phyloP scores from a whole-genome alignment of 2,888 invertebrate genomes.

The Metacarcinus magister region DNA sequence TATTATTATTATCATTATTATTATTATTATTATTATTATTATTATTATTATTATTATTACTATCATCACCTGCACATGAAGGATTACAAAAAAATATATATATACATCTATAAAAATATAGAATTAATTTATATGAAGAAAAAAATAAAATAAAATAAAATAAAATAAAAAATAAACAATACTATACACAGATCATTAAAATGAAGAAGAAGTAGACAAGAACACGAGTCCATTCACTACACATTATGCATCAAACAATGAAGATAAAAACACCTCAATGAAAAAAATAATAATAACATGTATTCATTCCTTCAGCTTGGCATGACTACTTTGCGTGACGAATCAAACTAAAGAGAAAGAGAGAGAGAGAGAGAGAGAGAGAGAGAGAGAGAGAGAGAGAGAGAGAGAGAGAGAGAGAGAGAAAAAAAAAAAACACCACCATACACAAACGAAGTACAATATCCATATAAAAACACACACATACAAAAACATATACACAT shows the following conservation, averaged over 20 bases:
- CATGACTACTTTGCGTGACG: neutral
- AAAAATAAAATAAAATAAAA: neutral
- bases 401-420: slow-evolving; percentile 54
- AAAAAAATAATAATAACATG: neutral
- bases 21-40: no score
- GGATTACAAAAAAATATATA: no score
- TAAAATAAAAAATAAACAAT: neutral
- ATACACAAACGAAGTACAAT: neutral
- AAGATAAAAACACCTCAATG: neutral
- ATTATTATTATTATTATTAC: no score
- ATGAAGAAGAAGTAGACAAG: no score
- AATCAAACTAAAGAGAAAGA: slow-evolving; percentile 7
- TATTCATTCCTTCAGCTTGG: neutral
- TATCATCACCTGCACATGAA: no score
- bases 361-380: slow-evolving; percentile 60
- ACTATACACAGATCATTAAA: neutral
- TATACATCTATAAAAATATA: no score
- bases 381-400: slow-evolving; percentile 45
- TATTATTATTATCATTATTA: no score
- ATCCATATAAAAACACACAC: neutral
- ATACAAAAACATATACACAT: neutral
- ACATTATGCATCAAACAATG: neutral
- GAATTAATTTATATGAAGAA: neutral
- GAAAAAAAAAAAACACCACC: neutral
- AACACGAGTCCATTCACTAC: no score